Base-by-base conservation (phyloP, 2,113 vertebrate species). In the Campylomormyrus tamandua region DNA sequence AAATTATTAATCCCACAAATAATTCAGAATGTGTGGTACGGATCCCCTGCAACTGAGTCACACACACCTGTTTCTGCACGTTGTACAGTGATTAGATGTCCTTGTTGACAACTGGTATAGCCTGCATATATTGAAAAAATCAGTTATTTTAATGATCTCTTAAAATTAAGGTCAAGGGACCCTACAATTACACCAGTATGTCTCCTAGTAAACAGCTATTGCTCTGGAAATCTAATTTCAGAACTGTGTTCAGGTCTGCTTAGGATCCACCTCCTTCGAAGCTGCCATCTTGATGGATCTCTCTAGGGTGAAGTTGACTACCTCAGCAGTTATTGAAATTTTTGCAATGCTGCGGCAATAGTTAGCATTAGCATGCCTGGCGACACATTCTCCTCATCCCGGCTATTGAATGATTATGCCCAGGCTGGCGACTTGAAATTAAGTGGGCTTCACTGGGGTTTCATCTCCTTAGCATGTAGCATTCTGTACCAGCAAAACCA, bases 361-460 rank as follows among this genome's bases (percentile, higher is more conserved):
- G 87, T 91, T 87, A 90, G 45, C 90, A 91, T 92, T 92, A 17
- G 88, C 17, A 77, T 50, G 27, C 46, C 46, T 10, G 46, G 13
- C 58, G 9, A 52, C 48, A 11, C 45, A 74, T 89, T 91, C 52
- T 87, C 74, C 74, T 87, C 42, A 84, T 91, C 74, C 85, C 2
- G 39, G 87, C 53, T n/a, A 85, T 66, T 42, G 90, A 89, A 90
- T 74, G 84, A 91, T 88, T 90, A 70, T 5, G n/a, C 49, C 83
- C 17, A 52, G 90, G 66, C 42, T 77, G 53, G 66, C 50, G 84
- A 89, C 90, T 86, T 85, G 89, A 74, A 91, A 77, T 88, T 92
- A 89, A 91, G 89, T 87, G 56, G 89, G 53, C 24, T 88, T 86
- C 89, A 66, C 48, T 83, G 84, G 77, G 24, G 35, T 91, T 91